These are phyloP conservation scores for Altica lythri DNA, from an alignment of 2,888 invertebrate genomes.

Conservation along the genomic window DNA sequence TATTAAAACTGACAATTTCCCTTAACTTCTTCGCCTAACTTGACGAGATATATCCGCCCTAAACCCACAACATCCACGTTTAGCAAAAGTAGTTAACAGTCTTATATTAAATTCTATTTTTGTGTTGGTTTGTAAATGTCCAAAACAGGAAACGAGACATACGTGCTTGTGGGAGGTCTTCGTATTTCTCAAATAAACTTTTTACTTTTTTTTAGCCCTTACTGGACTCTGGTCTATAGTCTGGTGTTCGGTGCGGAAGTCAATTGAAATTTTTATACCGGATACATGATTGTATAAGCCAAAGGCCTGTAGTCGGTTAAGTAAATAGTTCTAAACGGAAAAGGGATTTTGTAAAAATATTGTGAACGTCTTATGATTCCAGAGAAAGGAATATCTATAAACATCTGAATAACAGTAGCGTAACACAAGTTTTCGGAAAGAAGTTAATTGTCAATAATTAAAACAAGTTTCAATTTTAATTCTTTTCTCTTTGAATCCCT, in stretches of 20 bases:
- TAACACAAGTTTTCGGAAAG: too few species aligned
- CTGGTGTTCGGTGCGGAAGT: slow-evolving; percentile 33
- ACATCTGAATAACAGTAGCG: background rate
- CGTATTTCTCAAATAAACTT: slow-evolving; percentile 2
- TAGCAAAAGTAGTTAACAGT: too few species aligned
- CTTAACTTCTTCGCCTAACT: slow-evolving; percentile 8
- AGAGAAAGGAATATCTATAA: slow-evolving; percentile 2
- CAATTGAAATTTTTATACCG: slow-evolving; percentile 29
- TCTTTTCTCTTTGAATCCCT: too few species aligned
- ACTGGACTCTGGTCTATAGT: slow-evolving; percentile 10
- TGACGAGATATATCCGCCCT: slow-evolving; percentile 23
- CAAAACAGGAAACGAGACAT: slow-evolving; percentile 2
- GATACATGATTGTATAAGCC: slow-evolving; percentile 19
- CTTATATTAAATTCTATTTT: too few species aligned
- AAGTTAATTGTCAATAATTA: too few species aligned
- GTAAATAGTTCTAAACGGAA: slow-evolving; percentile 12
- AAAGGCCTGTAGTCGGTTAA: slow-evolving; percentile 9
- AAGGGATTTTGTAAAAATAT: slow-evolving; percentile 14
- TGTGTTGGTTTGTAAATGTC: too few species aligned
- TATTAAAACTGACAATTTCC: too few species aligned
- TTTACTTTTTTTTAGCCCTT: slow-evolving; percentile 4
- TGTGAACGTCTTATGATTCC: slow-evolving; percentile 1
- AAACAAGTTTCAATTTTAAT: too few species aligned
- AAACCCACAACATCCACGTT: slow-evolving; percentile 21
- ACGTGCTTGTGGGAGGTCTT: slow-evolving; percentile 9